Percentiles rank a stretch among this genome's conserved stretches.
phyloP scores from a whole-genome alignment of 2,113 vertebrate genomes.

The Cyprinodon brontotheroides region DNA sequence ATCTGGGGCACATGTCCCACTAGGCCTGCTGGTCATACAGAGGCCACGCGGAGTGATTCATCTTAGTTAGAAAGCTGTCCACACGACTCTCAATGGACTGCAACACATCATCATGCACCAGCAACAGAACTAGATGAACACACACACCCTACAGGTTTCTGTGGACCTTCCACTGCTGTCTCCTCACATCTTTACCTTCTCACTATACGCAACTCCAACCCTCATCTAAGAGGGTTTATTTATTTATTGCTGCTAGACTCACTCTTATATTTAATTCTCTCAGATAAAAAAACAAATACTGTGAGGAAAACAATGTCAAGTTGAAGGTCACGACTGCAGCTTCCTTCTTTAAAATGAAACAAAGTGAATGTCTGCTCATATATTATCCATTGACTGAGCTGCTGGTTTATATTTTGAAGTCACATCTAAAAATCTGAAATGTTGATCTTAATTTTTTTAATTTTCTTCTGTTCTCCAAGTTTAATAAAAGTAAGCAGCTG shows the following conservation, averaged over 20 bases:
- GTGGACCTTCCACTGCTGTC: constrained; percentile 3
- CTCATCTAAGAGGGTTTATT: neutral
- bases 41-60: constrained; percentile 54
- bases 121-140: constrained; percentile 29
- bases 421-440: neutral
- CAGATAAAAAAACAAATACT: neutral
- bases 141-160: constrained; percentile 13
- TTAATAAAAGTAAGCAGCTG: no score
- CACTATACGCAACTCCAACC: neutral
- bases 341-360: neutral
- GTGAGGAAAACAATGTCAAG: neutral
- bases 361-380: no score
- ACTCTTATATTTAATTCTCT: neutral
- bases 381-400: neutral
- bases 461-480: no score
- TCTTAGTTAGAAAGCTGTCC: constrained; percentile 73
- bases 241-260: neutral
- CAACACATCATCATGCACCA: constrained; percentile 37
- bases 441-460: no score
- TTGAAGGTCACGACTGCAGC: neutral
- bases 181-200: neutral
- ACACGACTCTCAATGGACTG: constrained; percentile 27
- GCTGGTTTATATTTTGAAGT: neutral
- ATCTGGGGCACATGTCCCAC: constrained; percentile 59
- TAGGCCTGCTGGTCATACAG: constrained; percentile 40